A percentile compares a stretch with the other conserved stretches of the same genome.
Evolutionary conservation across 2,797 vertebrate species (phyloP).

Genomic region (Serranus cabrilla): DNA sequence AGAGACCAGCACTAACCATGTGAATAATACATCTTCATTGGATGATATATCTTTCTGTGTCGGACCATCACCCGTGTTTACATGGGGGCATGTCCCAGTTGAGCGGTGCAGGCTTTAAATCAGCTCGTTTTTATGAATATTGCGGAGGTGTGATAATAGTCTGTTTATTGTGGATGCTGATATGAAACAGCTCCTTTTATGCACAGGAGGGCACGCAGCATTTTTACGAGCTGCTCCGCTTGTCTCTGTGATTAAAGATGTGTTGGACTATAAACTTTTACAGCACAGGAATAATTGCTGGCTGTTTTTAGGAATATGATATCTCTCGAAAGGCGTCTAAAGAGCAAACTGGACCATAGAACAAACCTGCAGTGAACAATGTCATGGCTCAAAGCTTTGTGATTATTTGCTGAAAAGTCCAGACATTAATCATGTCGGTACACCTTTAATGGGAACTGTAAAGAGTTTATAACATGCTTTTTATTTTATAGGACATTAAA

Average conservation of each 20-base stretch:
- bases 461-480: constrained; percentile 25
- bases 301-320: constrained; percentile 67
- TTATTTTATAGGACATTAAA: constrained; percentile 29
- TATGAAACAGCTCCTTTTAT: constrained; percentile 59
- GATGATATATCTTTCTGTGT: constrained; percentile 36
- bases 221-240: constrained; percentile 70
- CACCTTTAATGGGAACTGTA: constrained; percentile 1
- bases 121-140: constrained; percentile 52
- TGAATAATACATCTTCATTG: constrained; percentile 59
- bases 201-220: constrained; percentile 38
- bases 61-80: constrained; percentile 25
- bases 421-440: constrained; percentile 18
- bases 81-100: constrained; percentile 11
- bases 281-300: constrained; percentile 69
- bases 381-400: constrained; percentile 38
- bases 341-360: constrained; percentile 33
- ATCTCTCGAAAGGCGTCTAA: constrained; percentile 55
- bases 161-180: constrained; percentile 53
- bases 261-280: constrained; percentile 76
- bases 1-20: constrained; percentile 44
- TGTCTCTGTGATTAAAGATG: constrained; percentile 73
- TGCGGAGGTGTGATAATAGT: constrained; percentile 33
- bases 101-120: constrained; percentile 40
- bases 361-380: constrained; percentile 30
- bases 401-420: constrained; percentile 35